Base-by-base conservation (phyloP, 2,888 invertebrate genomes). In the Athetis lepigone region DNA sequence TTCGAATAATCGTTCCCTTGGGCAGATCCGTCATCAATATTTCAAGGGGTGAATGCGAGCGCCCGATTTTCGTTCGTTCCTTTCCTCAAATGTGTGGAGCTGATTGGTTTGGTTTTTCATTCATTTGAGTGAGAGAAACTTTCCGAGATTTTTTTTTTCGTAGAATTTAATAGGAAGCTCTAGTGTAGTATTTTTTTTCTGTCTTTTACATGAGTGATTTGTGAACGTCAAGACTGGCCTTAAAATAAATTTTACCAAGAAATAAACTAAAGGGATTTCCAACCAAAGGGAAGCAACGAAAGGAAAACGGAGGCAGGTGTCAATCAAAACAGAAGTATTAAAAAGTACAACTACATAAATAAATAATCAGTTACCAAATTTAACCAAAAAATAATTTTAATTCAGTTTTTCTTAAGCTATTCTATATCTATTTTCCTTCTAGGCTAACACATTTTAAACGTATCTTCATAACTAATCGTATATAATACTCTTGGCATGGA, bases 11-110 rank as follows among this genome's bases (percentile, higher is more conserved):
- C 87, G 88, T 78, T 72, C 89, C 89, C 89, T 80, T 81, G 88
- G 88, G 90, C 79, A 80, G 83, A 84, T 86, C 87, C 82, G 85
- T 89, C 90, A 90, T 90, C 90, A 89, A 90, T 90, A 89, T 90
- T 90, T 89, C 88, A 89, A 85, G 81, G 84, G 84, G 82, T 84
- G 86, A 82, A 85, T 86, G 85, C 84, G 87, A 83, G 81, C 68
- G 68, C 77, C 77, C 85, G 85, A 87, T 86, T 87, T 84, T 84
- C 88, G 82, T 79, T 82, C 84, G 78, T 80, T 84, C 79, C 78
- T 77, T 81, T 84, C 77, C 75, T 73, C 75, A 77, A 79, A 81
- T 81, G 83, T 84, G 81, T 80, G 67, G 72, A 73, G 62, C 82
- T 88, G 85, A 88, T 88, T 88, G 79, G 84, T 85, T 87, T 79